Conservation (phyloP, 2,888 invertebrate species). For the Pyrochroa serraticornis region DNA sequence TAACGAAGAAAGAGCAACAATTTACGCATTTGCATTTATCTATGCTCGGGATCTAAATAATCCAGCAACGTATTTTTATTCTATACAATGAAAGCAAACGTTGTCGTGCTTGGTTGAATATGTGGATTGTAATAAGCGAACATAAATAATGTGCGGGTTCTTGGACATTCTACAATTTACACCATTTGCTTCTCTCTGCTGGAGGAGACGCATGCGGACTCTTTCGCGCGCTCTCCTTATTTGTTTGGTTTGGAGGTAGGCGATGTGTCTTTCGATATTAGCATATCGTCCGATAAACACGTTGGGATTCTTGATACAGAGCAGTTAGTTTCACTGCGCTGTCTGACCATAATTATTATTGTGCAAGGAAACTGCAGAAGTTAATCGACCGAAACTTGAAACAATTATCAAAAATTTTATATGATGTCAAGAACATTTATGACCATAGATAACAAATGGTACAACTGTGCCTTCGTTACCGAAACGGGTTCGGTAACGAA, state of each 20-base stretch:
- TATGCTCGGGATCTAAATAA: constrained; percentile 20
- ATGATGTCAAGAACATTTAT: too few species aligned
- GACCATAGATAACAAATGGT: too few species aligned
- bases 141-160: constrained; percentile 33
- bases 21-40: constrained; percentile 27
- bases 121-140: constrained; percentile 32
- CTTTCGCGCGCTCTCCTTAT: constrained; percentile 26
- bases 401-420: too few species aligned
- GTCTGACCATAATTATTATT: constrained; percentile 18
- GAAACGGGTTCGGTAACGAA: too few species aligned
- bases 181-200: constrained; percentile 21
- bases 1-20: not conserved
- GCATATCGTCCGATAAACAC: constrained; percentile 31
- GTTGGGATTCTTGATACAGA: constrained; percentile 28
- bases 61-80: constrained; percentile 14
- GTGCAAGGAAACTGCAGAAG: too few species aligned
- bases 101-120: constrained; percentile 35
- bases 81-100: constrained; percentile 31
- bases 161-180: constrained; percentile 33
- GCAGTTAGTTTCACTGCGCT: constrained; percentile 28
- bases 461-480: too few species aligned
- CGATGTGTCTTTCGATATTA: constrained; percentile 29
- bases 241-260: constrained; percentile 25
- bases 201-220: constrained; percentile 11
- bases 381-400: too few species aligned